Conservation (phyloP, 2,797 vertebrate species). For the Manis pentadactyla region DNA sequence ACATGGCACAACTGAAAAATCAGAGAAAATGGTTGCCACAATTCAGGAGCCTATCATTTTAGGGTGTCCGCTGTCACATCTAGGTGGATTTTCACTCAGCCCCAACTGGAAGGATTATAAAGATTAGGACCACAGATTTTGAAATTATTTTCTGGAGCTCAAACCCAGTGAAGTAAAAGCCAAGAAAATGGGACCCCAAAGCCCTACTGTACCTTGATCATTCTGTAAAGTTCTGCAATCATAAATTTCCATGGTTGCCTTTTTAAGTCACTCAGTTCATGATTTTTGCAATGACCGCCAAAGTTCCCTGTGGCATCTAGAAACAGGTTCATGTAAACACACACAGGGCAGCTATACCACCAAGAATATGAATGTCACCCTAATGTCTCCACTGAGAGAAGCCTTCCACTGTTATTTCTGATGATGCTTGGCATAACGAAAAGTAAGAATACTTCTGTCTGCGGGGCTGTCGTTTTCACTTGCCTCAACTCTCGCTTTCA, state of each 20-base stretch:
- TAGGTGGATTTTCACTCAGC: neutral
- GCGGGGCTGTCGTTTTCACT: neutral
- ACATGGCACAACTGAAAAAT: neutral
- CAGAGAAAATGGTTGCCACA: neutral
- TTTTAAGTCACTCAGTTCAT: neutral
- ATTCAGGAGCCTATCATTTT: neutral
- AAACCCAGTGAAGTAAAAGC: neutral
- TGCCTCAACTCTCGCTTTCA: neutral
- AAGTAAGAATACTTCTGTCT: neutral
- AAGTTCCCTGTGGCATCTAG: neutral
- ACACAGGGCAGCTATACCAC: neutral
- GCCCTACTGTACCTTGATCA: neutral
- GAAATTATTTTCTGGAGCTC: neutral
- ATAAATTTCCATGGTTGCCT: neutral
- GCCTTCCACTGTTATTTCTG: neutral
- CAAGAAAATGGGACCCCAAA: neutral
- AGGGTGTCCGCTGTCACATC: neutral
- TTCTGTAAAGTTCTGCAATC: neutral
- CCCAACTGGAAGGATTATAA: neutral
- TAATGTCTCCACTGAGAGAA: neutral
- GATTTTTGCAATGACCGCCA: neutral
- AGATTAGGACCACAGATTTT: neutral
- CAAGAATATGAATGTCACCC: neutral
- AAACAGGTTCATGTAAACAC: neutral
- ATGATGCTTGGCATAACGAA: neutral